Conservation (phyloP, 2,797 vertebrate species). For the Peromyscus aztecus region DNA sequence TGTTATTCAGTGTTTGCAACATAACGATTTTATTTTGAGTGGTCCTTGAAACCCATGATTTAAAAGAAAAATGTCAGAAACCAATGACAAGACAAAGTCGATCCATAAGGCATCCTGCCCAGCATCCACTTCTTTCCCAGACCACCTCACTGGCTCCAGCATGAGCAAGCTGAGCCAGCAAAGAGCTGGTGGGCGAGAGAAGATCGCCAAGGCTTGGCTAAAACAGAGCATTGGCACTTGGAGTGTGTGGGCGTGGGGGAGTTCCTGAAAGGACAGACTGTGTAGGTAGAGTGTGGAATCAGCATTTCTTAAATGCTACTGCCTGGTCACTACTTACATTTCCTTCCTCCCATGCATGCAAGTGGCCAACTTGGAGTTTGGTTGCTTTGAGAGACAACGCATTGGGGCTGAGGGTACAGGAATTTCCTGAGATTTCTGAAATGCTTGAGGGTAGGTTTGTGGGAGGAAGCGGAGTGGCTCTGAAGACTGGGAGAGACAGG, state of each 20-base stretch:
- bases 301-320: slow-evolving; percentile 19
- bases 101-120: neutral
- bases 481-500: neutral
- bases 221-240: neutral
- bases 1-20: neutral
- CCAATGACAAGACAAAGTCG: neutral
- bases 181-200: neutral
- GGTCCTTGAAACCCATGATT: neutral
- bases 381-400: neutral
- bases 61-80: neutral
- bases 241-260: neutral
- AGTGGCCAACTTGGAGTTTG: neutral
- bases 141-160: neutral
- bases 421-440: slow-evolving; percentile 38
- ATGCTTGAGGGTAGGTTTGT: neutral
- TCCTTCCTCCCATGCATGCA: slow-evolving; percentile 31
- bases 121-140: neutral
- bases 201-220: neutral
- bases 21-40: neutral
- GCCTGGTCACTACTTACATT: neutral
- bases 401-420: neutral
- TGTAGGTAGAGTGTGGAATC: neutral
- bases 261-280: neutral
- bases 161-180: neutral
- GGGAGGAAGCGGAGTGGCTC: neutral